These are phyloP conservation scores for Melanotus villosus DNA, from an alignment of 2,888 invertebrate species.

Conservation along the genomic window DNA sequence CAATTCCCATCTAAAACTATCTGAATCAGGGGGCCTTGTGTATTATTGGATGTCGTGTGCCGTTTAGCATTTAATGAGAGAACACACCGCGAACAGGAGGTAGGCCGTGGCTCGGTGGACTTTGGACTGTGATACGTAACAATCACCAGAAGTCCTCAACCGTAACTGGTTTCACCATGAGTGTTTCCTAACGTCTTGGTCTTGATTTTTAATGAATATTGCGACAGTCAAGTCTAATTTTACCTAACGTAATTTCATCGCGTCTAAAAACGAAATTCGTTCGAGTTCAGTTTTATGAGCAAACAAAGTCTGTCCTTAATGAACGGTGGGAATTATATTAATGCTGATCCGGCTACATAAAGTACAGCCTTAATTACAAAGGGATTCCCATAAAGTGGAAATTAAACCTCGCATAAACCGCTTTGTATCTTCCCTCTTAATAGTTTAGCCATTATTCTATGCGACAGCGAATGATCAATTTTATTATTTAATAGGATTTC, in stretches of 20 bases:
- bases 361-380: not conserved
- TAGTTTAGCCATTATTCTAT: too few relatives aligned
- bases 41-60: conserved; percentile 41
- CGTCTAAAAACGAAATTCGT: too few relatives aligned
- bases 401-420: not conserved
- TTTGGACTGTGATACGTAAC: conserved; percentile 47
- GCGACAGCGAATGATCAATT: too few relatives aligned
- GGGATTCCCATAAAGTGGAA: not conserved
- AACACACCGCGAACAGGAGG: conserved; percentile 40
- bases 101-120: conserved; percentile 40
- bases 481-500: too few relatives aligned
- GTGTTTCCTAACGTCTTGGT: not conserved
- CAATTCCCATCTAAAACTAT: conserved; percentile 16
- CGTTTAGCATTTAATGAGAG: conserved; percentile 40
- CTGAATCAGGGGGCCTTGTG: conserved; percentile 39
- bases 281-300: too few relatives aligned
- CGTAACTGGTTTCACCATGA: not conserved
- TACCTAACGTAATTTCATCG: too few relatives aligned
- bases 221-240: too few relatives aligned
- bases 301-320: too few relatives aligned
- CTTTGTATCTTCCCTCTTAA: not conserved
- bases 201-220: too few relatives aligned
- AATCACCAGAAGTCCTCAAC: conserved; percentile 38
- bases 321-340: not conserved
- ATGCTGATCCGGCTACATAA: not conserved